Evolutionary conservation across 2,113 vertebrate genomes (phyloP).

Genomic region (Gnathonemus longibarbis): DNA sequence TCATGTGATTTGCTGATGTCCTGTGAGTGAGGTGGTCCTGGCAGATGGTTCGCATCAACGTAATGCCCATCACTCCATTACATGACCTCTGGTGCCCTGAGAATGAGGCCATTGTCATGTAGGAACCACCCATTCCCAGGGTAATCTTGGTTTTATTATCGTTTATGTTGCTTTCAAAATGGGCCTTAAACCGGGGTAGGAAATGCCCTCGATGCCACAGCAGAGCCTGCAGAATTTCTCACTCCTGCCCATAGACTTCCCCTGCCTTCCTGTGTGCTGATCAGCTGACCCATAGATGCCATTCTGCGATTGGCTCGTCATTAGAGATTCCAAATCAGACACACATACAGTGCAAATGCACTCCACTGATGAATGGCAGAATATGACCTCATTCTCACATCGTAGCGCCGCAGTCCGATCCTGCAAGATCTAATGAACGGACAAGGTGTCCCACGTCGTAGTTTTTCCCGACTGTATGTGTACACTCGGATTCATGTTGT

Average conservation of each 20-base stretch:
- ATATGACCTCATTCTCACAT: neutral
- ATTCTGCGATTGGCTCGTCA: neutral
- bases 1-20: neutral
- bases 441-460: constrained; percentile 28
- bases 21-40: neutral
- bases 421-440: constrained; percentile 28
- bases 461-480: constrained; percentile 20
- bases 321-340: neutral
- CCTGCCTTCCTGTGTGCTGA: neutral
- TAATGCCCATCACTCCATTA: neutral
- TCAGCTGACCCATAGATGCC: neutral
- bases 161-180: neutral
- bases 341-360: neutral
- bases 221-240: neutral
- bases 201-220: neutral
- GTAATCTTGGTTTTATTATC: neutral
- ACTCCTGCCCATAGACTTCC: neutral
- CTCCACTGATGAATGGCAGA: constrained; percentile 3
- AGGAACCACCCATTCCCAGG: neutral
- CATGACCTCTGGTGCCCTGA: neutral
- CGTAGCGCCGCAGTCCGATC: neutral
- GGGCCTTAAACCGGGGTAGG: neutral
- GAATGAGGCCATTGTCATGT: neutral
- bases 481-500: neutral
- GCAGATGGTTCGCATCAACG: neutral